phyloP scores from a whole-genome alignment of 2,888 invertebrate species.

The Ornithoptera alexandrae region DNA sequence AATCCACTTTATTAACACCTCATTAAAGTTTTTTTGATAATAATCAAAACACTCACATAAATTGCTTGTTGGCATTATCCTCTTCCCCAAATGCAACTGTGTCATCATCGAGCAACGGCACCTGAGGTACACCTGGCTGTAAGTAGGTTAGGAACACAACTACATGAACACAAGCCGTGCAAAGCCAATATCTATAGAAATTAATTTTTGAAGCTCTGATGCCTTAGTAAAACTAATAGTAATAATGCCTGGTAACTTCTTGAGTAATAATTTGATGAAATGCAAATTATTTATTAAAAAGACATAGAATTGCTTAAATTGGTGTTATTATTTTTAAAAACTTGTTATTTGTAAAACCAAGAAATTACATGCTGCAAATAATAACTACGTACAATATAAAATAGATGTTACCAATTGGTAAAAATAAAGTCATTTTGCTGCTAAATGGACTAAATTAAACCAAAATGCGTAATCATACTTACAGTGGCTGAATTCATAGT shows the following conservation, averaged over 20 bases:
- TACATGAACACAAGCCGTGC: slow-evolving; percentile 75
- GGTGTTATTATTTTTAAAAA: slow-evolving; percentile 11
- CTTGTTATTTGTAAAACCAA: background rate
- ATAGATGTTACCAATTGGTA: background rate
- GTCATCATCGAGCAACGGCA: slow-evolving; percentile 92
- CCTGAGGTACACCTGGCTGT: slow-evolving; percentile 83
- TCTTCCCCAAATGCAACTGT: slow-evolving; percentile 93
- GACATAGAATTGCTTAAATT: background rate
- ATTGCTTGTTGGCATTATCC: slow-evolving; percentile 79
- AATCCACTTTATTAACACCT: background rate
- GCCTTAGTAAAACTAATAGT: no score
- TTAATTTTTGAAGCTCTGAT: background rate
- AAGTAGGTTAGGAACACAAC: slow-evolving; percentile 60
- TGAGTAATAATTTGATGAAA: no score
- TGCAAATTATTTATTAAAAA: no score
- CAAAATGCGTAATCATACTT: slow-evolving; percentile 42
- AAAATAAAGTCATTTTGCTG: background rate
- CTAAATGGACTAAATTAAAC: background rate
- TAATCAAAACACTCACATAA: slow-evolving; percentile 59
- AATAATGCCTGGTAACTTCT: no score
- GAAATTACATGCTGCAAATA: slow-evolving; percentile 38
- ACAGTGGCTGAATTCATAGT: slow-evolving; percentile 75
- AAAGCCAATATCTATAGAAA: slow-evolving; percentile 48
- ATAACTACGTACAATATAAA: slow-evolving; percentile 32
- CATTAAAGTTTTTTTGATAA: background rate